These are phyloP conservation scores for Cinclus cinclus DNA, from an alignment of 2,113 vertebrate species.

Conservation along the genomic window DNA sequence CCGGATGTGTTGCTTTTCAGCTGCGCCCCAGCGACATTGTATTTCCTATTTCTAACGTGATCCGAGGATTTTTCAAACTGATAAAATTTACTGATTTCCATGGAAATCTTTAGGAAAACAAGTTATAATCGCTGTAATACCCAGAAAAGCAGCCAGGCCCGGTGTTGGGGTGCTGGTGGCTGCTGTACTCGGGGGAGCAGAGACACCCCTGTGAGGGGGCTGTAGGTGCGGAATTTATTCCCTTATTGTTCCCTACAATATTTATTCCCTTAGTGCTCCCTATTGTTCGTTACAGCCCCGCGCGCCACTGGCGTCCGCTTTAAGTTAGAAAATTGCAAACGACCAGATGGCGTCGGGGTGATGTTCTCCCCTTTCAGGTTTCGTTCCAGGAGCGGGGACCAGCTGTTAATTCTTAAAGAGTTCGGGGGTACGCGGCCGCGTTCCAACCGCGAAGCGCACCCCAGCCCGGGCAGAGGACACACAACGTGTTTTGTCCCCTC, in stretches of 20 bases:
- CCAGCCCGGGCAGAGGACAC: accelerated
- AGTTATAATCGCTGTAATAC: accelerated
- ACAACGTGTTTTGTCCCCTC: accelerated
- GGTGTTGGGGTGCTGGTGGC: background rate
- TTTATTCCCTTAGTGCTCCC: background rate
- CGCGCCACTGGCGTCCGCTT: accelerated
- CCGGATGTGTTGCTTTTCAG: accelerated
- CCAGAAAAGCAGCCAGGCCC: background rate
- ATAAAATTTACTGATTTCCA: background rate
- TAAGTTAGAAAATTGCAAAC: background rate
- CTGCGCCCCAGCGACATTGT: background rate
- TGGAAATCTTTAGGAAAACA: background rate
- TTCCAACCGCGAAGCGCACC: accelerated
- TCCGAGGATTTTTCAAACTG: background rate
- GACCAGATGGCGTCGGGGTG: background rate
- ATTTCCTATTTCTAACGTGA: background rate
- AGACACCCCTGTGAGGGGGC: background rate
- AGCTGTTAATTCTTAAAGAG: accelerated
- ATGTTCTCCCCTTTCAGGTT: background rate
- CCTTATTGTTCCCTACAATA: background rate
- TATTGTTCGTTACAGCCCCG: background rate
- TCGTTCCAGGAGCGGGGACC: background rate
- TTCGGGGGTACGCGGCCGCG: accelerated
- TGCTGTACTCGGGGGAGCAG: background rate
- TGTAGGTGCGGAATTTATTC: background rate